Evolutionary conservation across 2,113 vertebrate genomes (phyloP).

Genomic region (Alaudala cheleensis): DNA sequence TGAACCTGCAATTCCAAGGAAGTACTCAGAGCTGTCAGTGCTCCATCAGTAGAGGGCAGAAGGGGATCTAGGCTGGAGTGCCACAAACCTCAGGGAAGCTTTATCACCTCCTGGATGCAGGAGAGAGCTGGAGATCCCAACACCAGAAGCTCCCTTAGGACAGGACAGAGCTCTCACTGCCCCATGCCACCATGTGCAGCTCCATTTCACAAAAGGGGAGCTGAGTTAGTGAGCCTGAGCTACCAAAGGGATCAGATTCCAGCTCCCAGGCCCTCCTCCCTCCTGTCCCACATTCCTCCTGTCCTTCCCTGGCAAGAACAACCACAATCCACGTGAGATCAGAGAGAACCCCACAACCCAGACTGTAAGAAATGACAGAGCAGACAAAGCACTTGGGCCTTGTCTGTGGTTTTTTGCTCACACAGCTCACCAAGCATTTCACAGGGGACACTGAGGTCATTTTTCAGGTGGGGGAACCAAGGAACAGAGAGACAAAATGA

Average conservation of each 20-base stretch:
- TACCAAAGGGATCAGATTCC: not conserved
- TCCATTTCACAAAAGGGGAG: not conserved
- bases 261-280: not conserved
- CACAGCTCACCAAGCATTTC: not conserved
- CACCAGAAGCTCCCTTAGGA: not conserved
- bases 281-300: not conserved
- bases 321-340: not conserved
- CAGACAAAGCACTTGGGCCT: not conserved
- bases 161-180: not conserved
- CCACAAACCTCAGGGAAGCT: not conserved
- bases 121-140: rapidly evolving
- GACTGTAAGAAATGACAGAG: not conserved
- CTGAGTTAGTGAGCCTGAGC: not conserved
- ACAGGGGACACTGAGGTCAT: not conserved
- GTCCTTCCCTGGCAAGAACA: not conserved
- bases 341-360: not conserved
- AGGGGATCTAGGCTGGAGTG: not conserved
- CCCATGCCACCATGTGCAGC: rapidly evolving
- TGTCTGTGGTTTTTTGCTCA: not conserved
- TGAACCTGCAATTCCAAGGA: not conserved
- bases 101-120: not conserved
- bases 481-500: not conserved
- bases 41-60: slow-evolving; percentile 40
- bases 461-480: not conserved
- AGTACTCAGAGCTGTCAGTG: rapidly evolving